Base-by-base conservation (phyloP, 2,797 vertebrate species). In the Tangara arthus region DNA sequence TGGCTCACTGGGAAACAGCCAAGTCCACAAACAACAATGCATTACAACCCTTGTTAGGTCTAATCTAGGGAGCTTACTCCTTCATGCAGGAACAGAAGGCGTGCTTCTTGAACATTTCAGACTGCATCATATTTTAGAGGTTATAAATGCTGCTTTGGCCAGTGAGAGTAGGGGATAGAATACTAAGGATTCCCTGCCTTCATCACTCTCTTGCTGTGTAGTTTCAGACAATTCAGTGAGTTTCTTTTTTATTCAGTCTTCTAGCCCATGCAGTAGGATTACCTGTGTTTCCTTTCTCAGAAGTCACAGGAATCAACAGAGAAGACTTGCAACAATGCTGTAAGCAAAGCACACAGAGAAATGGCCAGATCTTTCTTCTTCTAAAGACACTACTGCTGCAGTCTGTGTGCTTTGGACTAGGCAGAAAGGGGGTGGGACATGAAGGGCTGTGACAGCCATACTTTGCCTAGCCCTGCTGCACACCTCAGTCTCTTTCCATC, bases 401-500 rank as follows among this genome's bases (percentile, higher is more conserved):
- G 11, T 28, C 27, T 46, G 24, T 22, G 14, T 53, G 50, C 32
- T 87, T 34, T 30, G 39, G 37, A 44, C 20, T 12, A 22, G 37
- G 30, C 53, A 37, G 46, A 64, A 90, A 68, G 16, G 4, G 19
- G 17, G 9, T 21, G 32, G 66, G 35, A 69, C 18, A 23, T 9
- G 16, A 73, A 39, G 22, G 20, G n/a, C 70, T 41, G 24, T 15
- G 59, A 72, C 24, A 61, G 78, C 24, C 39, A 28, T 7, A 15
- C 13, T 34, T 46, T 4, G 7, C 0, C 0, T 3, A 42, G 52
- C 47, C 41, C 47, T 47, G 27, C 18, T 15, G 50, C 28, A 57
- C 19, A 50, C n/a, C 39, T 89, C 69, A 15, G 49, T 37, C 53
- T 57, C 77, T n/a, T 78, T 35, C 37, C 27, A 7, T 11, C 24